Base-by-base conservation (phyloP, 2,888 invertebrate genomes). In the Athrips mouffetella region DNA sequence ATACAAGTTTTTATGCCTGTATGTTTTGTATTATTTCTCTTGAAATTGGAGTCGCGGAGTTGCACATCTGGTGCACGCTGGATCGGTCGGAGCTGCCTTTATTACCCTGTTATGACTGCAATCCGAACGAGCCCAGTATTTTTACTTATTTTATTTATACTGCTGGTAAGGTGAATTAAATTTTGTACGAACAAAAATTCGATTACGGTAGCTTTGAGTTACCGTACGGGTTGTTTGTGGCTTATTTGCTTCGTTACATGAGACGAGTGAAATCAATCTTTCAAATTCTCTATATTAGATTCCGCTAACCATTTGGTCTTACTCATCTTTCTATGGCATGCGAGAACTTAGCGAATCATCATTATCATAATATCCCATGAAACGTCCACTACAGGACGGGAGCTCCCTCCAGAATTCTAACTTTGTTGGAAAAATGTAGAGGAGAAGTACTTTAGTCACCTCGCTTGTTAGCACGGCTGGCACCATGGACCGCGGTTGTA, bases 51-150 rank as follows among this genome's bases (percentile, higher is more conserved):
- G 72, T 65, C 69, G 72, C 76, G 74, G 76, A 76, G 72, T 64
- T 70, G 72, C 78, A 72, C 80, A 82, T 78, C 76, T 82, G 82
- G 73, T 72, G 74, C 73, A 71, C 66, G 64, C 58, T 60, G 65
- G 37, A 37, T 58, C 51, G 55, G 55, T 59, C 59, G 65, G 54
- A 55, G 55, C 60, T 62, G 69, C 67, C 74, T 80, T 80, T 81
- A 82, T 80, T 73, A 71, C 73, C 65, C 65, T 76, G 81, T 81
- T 81, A 80, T 81, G 78, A 75, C 76, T 80, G 79, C 81, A 79
- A 76, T 76, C 67, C 70, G 71, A 75, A 78, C 65, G 67, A 64
- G 59, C 60, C 54, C 54, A 62, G 62, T 64, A 67, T 72, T 74
- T 76, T 74, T 72, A 70, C 69, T 70, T 71, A 76, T 78, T 77